Percentiles rank a stretch among this genome's conserved stretches.
These are phyloP conservation scores for Andrena camellia DNA, from an alignment of 2,888 invertebrate genomes.

Conservation along the genomic window DNA sequence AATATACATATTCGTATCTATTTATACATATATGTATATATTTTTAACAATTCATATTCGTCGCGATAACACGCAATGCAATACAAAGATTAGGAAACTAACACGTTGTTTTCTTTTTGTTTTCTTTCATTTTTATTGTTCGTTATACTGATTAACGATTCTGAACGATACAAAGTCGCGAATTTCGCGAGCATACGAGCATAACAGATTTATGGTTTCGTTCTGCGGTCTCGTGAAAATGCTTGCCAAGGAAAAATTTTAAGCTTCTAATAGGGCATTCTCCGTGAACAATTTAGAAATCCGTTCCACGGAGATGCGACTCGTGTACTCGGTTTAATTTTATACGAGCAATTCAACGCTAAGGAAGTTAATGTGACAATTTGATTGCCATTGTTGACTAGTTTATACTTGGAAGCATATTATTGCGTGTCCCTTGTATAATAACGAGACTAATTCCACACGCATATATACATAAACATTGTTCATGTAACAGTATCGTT, in stretches of 20 bases:
- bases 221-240: not conserved
- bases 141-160: constrained; percentile 18
- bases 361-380: constrained; percentile 21
- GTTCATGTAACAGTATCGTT: constrained; percentile 15
- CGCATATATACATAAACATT: constrained; percentile 19
- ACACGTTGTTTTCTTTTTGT: not conserved
- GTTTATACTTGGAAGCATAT: constrained; percentile 52
- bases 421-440: constrained; percentile 28
- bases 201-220: constrained; percentile 13
- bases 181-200: constrained; percentile 1
- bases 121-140: constrained; percentile 14
- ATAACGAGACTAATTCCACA: constrained; percentile 20
- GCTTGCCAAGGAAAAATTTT: not conserved
- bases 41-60: constrained; percentile 35
- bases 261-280: not conserved
- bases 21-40: constrained; percentile 45
- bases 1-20: constrained; percentile 53
- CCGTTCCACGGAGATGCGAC: not conserved
- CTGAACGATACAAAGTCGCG: not conserved
- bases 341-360: constrained; percentile 12
- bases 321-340: not conserved
- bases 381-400: constrained; percentile 40
- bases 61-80: constrained; percentile 17
- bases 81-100: constrained; percentile 25
- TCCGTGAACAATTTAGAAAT: not conserved